phyloP scores from a whole-genome alignment of 2,113 vertebrate species.

The Ciconia maguari region DNA sequence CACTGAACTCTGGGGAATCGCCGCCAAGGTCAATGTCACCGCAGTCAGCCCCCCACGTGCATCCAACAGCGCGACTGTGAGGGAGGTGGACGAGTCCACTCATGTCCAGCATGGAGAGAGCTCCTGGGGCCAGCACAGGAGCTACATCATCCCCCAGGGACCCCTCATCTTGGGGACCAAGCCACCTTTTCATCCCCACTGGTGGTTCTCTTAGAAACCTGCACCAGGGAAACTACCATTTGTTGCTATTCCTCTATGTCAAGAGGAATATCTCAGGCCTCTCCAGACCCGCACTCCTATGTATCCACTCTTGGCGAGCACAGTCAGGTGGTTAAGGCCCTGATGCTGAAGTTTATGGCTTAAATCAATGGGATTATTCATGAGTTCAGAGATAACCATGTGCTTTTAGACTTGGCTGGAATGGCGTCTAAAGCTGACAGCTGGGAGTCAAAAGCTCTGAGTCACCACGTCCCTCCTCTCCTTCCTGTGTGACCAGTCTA shows the following conservation, averaged over 20 bases:
- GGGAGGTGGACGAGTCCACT: not conserved
- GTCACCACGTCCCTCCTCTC: constrained; percentile 66
- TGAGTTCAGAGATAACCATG: constrained; percentile 51
- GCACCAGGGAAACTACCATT: not conserved
- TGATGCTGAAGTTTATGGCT: constrained; percentile 32
- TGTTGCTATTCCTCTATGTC: not conserved
- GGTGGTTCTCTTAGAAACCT: not conserved
- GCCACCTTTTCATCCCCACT: not conserved
- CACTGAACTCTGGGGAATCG: not conserved
- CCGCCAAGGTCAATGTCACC: not conserved
- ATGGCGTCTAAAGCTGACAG: constrained; percentile 44
- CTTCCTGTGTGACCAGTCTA: constrained; percentile 69
- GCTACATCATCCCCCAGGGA: not conserved
- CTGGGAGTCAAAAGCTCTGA: constrained; percentile 68
- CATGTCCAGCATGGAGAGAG: rapidly evolving
- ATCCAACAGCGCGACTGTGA: not conserved
- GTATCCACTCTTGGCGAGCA: not conserved
- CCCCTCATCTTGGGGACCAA: not conserved
- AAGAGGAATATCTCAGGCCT: not conserved
- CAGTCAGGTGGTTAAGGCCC: not conserved
- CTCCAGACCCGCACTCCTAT: not conserved
- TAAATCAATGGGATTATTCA: constrained; percentile 42
- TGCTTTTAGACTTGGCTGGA: constrained; percentile 35
- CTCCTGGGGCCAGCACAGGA: not conserved
- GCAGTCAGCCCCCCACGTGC: not conserved